phyloP scores from a whole-genome alignment of 1,140 invertebrate genomes.

The Drosophila oshimai region DNA sequence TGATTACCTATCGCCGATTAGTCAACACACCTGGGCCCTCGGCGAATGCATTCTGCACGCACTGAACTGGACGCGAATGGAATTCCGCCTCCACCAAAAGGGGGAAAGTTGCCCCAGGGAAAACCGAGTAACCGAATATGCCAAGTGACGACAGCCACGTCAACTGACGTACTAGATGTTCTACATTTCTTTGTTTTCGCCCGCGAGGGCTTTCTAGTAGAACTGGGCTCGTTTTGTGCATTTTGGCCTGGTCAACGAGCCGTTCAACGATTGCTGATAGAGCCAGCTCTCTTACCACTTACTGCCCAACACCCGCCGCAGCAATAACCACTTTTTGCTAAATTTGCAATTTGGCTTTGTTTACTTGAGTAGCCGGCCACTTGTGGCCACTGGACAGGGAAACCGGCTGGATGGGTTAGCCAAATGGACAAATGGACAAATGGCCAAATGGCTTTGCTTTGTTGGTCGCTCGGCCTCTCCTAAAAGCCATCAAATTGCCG shows the following conservation, averaged over 20 bases:
- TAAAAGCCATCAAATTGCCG: slow-evolving; percentile 54
- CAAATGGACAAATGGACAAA: too few relatives aligned
- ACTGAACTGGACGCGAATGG: slow-evolving; percentile 18
- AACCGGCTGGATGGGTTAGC: slow-evolving; percentile 43
- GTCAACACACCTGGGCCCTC: slow-evolving; percentile 27
- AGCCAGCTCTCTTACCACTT: slow-evolving; percentile 21
- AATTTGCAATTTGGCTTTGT: slow-evolving; percentile 72
- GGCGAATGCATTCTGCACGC: slow-evolving; percentile 22
- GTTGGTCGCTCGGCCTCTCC: slow-evolving; percentile 17
- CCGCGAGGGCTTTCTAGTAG: slow-evolving; percentile 25
- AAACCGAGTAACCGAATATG: slow-evolving; percentile 34
- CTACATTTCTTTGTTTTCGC: neutral
- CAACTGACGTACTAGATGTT: slow-evolving; percentile 31
- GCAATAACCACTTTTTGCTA: slow-evolving; percentile 41
- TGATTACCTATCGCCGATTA: slow-evolving; percentile 58
- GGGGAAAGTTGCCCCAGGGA: slow-evolving; percentile 50
- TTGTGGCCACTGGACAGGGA: slow-evolving; percentile 20
- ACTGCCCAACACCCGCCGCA: slow-evolving; percentile 32
- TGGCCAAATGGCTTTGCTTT: slow-evolving; percentile 2
- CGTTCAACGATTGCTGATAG: slow-evolving; percentile 73
- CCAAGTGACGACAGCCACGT: slow-evolving; percentile 26
- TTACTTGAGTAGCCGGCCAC: slow-evolving; percentile 32
- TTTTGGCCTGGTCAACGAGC: slow-evolving; percentile 65
- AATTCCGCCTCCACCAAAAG: slow-evolving; percentile 21
- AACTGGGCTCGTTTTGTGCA: slow-evolving; percentile 32